Evolutionary conservation across 2,888 invertebrate species (phyloP).

Genomic region (Erannis defoliaria): DNA sequence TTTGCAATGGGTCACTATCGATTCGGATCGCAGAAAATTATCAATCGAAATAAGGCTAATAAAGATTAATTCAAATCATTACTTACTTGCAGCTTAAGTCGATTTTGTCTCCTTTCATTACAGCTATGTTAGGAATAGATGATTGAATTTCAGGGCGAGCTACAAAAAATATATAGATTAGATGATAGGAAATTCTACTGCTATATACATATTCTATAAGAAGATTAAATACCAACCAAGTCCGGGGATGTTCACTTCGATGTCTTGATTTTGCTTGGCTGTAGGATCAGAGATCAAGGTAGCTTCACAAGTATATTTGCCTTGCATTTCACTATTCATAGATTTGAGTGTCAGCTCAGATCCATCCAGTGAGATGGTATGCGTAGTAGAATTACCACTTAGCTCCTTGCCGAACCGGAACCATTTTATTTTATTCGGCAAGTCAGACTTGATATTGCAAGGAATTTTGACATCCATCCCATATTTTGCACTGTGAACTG

Average conservation of each 20-base stretch:
- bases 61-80: background rate
- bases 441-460: slow-evolving; percentile 34
- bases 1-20: background rate
- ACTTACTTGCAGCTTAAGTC: slow-evolving; percentile 24
- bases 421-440: slow-evolving; percentile 35
- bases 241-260: slow-evolving; percentile 9
- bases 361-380: slow-evolving; percentile 28
- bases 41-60: background rate
- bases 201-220: background rate
- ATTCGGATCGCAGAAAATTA: background rate
- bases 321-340: slow-evolving; percentile 25
- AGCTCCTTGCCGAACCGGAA: slow-evolving; percentile 11
- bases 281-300: slow-evolving; percentile 16
- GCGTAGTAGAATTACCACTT: slow-evolving; percentile 6
- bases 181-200: too few species aligned
- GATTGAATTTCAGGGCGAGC: slow-evolving; percentile 14
- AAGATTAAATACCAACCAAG: slow-evolving; percentile 7
- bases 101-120: slow-evolving; percentile 7
- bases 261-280: background rate
- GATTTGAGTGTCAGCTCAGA: slow-evolving; percentile 17
- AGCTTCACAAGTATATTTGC: slow-evolving; percentile 39
- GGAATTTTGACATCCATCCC: slow-evolving; percentile 24
- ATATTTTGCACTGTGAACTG: slow-evolving; percentile 13
- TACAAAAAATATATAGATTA: background rate
- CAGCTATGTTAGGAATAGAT: background rate